Conservation (phyloP, 2,888 invertebrate genomes). For the Ectemnius cavifrons region DNA sequence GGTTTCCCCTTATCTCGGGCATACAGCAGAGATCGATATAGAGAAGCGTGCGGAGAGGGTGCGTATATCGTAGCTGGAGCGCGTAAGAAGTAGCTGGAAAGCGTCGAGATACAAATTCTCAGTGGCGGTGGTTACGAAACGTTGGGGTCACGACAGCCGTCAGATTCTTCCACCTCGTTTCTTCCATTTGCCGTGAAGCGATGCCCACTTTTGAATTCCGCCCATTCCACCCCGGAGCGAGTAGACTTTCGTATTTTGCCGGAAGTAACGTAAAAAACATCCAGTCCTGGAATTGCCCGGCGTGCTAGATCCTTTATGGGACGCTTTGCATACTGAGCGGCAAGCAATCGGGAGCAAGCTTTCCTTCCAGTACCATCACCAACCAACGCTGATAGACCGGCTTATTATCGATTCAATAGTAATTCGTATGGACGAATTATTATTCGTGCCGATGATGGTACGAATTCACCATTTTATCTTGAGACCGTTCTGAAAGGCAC, state of each 20-base stretch:
- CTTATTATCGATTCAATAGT: no score
- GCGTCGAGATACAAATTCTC: neutral
- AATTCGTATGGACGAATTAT: no score
- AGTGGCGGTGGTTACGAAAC: constrained; percentile 15
- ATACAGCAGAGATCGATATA: neutral
- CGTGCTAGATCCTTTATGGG: constrained; percentile 22
- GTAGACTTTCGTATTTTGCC: constrained; percentile 30
- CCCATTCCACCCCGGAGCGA: neutral
- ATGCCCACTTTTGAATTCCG: constrained; percentile 40
- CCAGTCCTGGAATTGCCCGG: neutral
- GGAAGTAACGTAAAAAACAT: neutral
- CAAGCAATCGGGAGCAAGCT: neutral
- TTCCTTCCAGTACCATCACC: no score
- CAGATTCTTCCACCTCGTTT: neutral
- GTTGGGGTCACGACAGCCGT: constrained; percentile 7
- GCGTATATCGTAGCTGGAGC: neutral
- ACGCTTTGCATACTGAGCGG: neutral
- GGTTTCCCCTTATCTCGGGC: constrained; percentile 11
- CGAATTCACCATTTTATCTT: no score
- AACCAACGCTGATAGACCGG: no score
- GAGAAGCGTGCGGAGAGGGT: neutral
- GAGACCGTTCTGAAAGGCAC: no score
- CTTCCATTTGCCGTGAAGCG: constrained; percentile 29
- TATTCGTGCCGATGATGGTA: no score
- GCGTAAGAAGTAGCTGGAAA: no score